A percentile compares a stretch with the other conserved stretches of the same genome.
phyloP scores from a whole-genome alignment of 2,797 vertebrate genomes.

The Carapus acus region DNA sequence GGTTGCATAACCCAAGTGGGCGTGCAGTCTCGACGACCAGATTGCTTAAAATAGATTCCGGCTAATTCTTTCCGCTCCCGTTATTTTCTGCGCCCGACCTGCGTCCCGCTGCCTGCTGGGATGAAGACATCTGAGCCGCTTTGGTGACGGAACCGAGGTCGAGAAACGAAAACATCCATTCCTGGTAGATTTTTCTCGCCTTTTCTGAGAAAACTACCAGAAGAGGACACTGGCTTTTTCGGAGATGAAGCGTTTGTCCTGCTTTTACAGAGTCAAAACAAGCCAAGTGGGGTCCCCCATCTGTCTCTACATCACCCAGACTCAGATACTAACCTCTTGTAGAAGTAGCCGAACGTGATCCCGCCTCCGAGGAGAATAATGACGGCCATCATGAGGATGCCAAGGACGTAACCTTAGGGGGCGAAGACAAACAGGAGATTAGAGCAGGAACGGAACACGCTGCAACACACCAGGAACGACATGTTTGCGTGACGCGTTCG shows the following conservation, averaged over 20 bases:
- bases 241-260: too few relatives aligned
- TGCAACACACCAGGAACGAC: too few relatives aligned
- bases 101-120: constrained; percentile 4
- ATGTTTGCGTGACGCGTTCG: neutral
- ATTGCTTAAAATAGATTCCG: constrained; percentile 33
- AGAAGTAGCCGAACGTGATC: constrained; percentile 76
- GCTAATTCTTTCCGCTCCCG: constrained; percentile 22
- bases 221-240: too few relatives aligned
- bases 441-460: neutral
- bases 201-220: too few relatives aligned
- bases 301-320: neutral
- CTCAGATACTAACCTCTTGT: constrained; percentile 70
- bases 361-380: constrained; percentile 74
- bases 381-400: constrained; percentile 70
- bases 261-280: neutral
- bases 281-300: too few relatives aligned
- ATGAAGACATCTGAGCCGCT: constrained; percentile 10
- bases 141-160: constrained; percentile 14
- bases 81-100: constrained; percentile 4
- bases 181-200: too few relatives aligned
- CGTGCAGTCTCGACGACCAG: constrained; percentile 12
- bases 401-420: constrained; percentile 68
- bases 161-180: constrained; percentile 14
- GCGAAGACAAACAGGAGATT: neutral
- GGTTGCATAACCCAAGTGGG: constrained; percentile 36